phyloP scores from a whole-genome alignment of 2,113 vertebrate species.

The Rhinoptilus africanus region DNA sequence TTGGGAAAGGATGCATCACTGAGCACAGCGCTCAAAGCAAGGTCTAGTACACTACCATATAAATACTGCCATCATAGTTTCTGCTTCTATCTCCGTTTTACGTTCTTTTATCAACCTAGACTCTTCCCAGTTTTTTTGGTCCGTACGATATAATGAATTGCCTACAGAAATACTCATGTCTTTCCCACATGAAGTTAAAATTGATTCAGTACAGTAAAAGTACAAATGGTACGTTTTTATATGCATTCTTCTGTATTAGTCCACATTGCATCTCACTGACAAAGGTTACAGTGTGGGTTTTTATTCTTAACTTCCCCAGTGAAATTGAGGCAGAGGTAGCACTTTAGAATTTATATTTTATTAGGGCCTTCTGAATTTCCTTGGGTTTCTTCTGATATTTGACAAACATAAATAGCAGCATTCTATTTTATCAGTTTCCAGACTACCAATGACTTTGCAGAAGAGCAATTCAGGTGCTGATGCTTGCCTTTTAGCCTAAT shows the following conservation, averaged over 20 bases:
- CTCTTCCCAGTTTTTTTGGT: background rate
- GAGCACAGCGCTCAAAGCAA: conserved; percentile 13
- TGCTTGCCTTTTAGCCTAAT: background rate
- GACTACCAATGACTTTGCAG: background rate
- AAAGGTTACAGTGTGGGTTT: background rate
- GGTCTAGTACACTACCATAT: background rate
- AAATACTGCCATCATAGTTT: background rate
- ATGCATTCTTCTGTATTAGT: background rate
- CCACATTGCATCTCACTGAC: background rate
- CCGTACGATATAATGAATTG: background rate
- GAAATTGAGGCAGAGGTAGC: background rate
- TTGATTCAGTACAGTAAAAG: background rate
- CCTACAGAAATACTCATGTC: background rate
- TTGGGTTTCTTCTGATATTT: background rate
- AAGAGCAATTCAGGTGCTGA: background rate
- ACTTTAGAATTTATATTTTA: background rate
- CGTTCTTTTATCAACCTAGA: background rate
- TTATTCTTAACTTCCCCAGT: background rate
- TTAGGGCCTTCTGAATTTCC: background rate
- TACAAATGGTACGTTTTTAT: background rate
- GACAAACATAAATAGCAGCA: background rate
- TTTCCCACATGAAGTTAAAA: conserved; percentile 26
- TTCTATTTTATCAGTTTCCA: background rate
- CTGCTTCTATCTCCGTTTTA: background rate
- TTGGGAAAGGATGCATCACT: background rate